Base-by-base conservation (phyloP, 37 sponge, comb jelly and placozoan genomes). In the Amphimedon queenslandica region DNA sequence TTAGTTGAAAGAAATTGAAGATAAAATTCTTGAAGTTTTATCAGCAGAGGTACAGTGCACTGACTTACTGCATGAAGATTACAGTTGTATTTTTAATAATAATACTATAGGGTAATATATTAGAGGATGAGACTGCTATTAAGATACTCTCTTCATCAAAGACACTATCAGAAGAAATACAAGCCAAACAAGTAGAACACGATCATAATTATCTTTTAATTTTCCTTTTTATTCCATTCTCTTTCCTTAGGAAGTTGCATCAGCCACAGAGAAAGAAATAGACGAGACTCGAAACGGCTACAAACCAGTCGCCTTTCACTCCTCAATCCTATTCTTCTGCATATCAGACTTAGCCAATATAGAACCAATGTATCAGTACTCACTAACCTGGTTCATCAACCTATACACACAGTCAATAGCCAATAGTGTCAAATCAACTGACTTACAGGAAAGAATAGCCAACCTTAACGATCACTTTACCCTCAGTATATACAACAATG, bases 351-450 rank as follows among this genome's bases (percentile, higher is more conserved):
- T 97, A 40, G 98, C 98, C 56, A 93, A 85, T 72, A 93, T 97
- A 58, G 99, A 97, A 66, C 94, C 94, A 37, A 97, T 97, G 99
- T 94, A 97, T 82, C 99, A 97, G 78, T 94, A 97, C 76, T 93
- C 94, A 16, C 81, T 97, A 42, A 76, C 75, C 2, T 97, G 94
- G 94, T 97, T 94, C 64, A 97, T 97, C 72, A 97, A 97, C 77
- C 87, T 97, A 30, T 97, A 88, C 77, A 42, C 94, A 0, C 92
- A 95, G 89, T 95, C 95, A 37, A 93, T 96, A 56, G 87, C 86
- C 51, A 90, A 96, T 79, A 92, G 93, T 65, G 78, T 75, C 37
- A 87, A 85, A 57, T 90, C 91, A 10, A 28, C 87, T 8, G 92
- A 83, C 31, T 85, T 97, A 16, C 71, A 74, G 37, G 92, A 91